These are phyloP conservation scores for Laupala kohalensis DNA, from an alignment of 1,140 invertebrate genomes.

Conservation along the genomic window DNA sequence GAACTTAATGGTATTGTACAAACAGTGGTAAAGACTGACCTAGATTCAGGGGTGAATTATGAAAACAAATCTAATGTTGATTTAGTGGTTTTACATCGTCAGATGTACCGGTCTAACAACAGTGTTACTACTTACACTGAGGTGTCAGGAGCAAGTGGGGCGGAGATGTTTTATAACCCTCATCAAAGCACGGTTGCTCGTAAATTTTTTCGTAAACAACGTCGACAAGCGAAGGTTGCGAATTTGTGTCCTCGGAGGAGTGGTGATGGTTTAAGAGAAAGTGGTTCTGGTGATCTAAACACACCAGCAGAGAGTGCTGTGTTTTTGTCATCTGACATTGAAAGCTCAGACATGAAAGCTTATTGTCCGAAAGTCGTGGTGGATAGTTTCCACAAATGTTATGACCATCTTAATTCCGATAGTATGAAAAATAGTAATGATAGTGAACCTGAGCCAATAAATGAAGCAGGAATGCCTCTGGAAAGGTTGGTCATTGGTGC, in stretches of 20 bases:
- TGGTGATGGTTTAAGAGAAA: slow-evolving; percentile 38
- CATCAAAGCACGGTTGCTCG: slow-evolving; percentile 82
- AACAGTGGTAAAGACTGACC: background rate
- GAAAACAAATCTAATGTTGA: slow-evolving; percentile 34
- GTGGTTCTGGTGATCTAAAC: slow-evolving; percentile 25
- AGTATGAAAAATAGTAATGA: slow-evolving; percentile 34
- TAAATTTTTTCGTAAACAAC: slow-evolving; percentile 82
- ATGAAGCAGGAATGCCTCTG: slow-evolving; percentile 8
- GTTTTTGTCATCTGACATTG: slow-evolving; percentile 22
- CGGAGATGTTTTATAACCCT: slow-evolving; percentile 82
- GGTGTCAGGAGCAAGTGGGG: slow-evolving; percentile 34
- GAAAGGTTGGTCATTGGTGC: slow-evolving; percentile 20
- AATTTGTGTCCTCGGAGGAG: slow-evolving; percentile 53
- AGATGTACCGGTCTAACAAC: slow-evolving; percentile 53
- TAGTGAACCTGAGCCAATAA: slow-evolving; percentile 1
- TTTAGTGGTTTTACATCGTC: slow-evolving; percentile 49
- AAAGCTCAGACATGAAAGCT: slow-evolving; percentile 38
- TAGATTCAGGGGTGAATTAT: background rate
- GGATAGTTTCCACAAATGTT: slow-evolving; percentile 47
- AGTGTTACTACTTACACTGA: slow-evolving; percentile 56
- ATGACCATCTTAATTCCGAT: background rate
- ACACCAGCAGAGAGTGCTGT: slow-evolving; percentile 9
- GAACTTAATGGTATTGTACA: slow-evolving; percentile 6
- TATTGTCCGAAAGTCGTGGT: slow-evolving; percentile 61
- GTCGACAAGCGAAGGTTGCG: slow-evolving; percentile 54